These are phyloP conservation scores for Antedon mediterranea DNA, from an alignment of 53 echinoderm and acorn worm genomes.

Conservation along the genomic window DNA sequence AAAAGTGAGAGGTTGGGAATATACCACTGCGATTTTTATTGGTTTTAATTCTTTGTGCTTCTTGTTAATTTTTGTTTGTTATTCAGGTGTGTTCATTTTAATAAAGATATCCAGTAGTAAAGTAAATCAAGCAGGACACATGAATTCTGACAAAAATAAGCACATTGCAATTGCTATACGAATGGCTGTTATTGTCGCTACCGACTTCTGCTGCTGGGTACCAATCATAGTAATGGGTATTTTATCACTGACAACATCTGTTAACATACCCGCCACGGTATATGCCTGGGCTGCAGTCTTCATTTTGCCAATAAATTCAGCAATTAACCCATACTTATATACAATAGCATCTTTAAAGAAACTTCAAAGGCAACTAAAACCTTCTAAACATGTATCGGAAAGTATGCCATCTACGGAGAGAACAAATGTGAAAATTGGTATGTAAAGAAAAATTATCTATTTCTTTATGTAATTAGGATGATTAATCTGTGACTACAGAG, in stretches of 20 bases:
- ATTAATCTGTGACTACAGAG: too few relatives aligned
- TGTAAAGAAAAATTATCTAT: too few relatives aligned
- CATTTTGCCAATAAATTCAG: constrained; percentile 80
- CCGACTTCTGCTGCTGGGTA: constrained; percentile 84
- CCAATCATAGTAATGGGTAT: constrained; percentile 77
- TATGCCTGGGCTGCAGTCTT: constrained; percentile 91
- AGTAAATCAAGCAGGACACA: constrained; percentile 10
- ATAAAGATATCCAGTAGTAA: constrained; percentile 40
- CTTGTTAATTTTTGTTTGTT: constrained; percentile 47
- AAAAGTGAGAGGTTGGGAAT: too few relatives aligned
- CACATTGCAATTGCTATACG: constrained; percentile 30
- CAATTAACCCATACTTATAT: constrained; percentile 85
- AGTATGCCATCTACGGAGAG: too few relatives aligned
- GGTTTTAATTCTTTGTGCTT: constrained; percentile 46
- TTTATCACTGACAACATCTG: constrained; percentile 32
- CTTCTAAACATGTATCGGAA: too few relatives aligned
- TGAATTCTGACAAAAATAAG: neutral
- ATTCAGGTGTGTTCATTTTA: constrained; percentile 46
- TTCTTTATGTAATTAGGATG: too few relatives aligned
- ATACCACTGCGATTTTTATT: too few relatives aligned
- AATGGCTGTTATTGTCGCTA: constrained; percentile 57
- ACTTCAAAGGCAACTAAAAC: too few relatives aligned
- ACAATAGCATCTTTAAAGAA: constrained; percentile 84
- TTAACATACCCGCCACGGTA: constrained; percentile 44
- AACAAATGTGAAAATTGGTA: too few relatives aligned